Evolutionary conservation across 1,140 invertebrate genomes (phyloP).

Genomic region (Drosophila athabasca): DNA sequence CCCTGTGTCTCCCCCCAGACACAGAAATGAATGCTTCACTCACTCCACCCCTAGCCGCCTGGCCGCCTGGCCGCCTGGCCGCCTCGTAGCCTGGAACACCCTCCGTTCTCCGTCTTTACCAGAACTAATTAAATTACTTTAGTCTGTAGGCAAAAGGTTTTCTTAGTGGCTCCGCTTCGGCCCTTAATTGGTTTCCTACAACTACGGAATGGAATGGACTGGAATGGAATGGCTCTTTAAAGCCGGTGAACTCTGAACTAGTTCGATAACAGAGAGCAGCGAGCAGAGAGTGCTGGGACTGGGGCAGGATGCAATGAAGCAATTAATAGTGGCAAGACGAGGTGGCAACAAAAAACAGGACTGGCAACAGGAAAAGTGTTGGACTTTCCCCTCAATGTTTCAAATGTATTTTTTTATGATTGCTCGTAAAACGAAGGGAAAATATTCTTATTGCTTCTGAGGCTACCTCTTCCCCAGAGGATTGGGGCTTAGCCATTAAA

Average conservation of each 20-base stretch:
- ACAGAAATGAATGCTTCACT: constrained; percentile 1
- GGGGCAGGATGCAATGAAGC: constrained; percentile 47
- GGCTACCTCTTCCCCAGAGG: constrained; percentile 18
- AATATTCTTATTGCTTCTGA: constrained; percentile 67
- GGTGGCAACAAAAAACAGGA: not conserved
- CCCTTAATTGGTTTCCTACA: constrained; percentile 61
- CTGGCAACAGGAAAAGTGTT: constrained; percentile 39
- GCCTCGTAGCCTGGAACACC: not conserved
- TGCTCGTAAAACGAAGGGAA: constrained; percentile 63
- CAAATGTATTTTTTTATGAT: constrained; percentile 55
- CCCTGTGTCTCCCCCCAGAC: too few relatives aligned
- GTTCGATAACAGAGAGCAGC: constrained; percentile 14
- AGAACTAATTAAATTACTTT: constrained; percentile 73
- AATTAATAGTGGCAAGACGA: constrained; percentile 64
- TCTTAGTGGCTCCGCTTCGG: constrained; percentile 18
- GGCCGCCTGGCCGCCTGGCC: not conserved
- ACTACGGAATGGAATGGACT: constrained; percentile 3
- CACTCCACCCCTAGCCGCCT: not conserved
- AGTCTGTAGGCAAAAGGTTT: constrained; percentile 55
- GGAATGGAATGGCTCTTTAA: constrained; percentile 28
- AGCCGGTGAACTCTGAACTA: constrained; percentile 20
- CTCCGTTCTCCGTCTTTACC: not conserved
- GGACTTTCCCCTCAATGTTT: constrained; percentile 65
- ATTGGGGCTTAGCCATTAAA: constrained; percentile 64
- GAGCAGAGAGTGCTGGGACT: too few relatives aligned